phyloP scores from a whole-genome alignment of 1,140 invertebrate genomes.

The Aradophagus sp. region DNA sequence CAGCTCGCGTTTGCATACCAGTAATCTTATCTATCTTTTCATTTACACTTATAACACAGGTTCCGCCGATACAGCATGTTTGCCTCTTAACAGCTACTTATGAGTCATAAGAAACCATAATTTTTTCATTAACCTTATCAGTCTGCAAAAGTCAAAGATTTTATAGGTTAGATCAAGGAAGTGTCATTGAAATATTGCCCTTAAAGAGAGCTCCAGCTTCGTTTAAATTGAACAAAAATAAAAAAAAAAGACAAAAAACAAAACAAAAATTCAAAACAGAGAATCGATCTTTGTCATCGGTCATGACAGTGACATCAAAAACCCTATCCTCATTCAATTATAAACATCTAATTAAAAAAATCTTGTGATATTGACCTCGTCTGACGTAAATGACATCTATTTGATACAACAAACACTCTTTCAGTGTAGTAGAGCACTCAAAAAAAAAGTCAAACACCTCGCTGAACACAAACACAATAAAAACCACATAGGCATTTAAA shows the following conservation, averaged over 20 bases:
- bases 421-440: neutral
- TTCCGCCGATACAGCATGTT: conserved; percentile 8
- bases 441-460: neutral
- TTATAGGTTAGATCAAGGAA: conserved; percentile 31
- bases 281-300: too few relatives aligned
- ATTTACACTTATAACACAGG: too few relatives aligned
- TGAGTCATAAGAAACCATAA: conserved; percentile 33
- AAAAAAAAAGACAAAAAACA: too few relatives aligned
- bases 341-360: conserved; percentile 29
- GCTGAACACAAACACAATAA: neutral
- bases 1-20: too few relatives aligned
- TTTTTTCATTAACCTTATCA: conserved; percentile 14
- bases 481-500: neutral
- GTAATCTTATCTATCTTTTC: too few relatives aligned
- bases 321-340: too few relatives aligned
- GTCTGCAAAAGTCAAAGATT: neutral
- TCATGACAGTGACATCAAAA: too few relatives aligned
- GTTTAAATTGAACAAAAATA: too few relatives aligned
- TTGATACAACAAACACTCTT: conserved; percentile 26
- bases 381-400: conserved; percentile 16
- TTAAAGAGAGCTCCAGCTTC: too few relatives aligned
- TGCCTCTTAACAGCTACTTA: conserved; percentile 10
- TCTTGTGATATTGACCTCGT: conserved; percentile 30
- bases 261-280: too few relatives aligned
- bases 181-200: conserved; percentile 8